These are phyloP conservation scores for Adelosebastes latens DNA, from an alignment of 2,797 vertebrate species.

Conservation along the genomic window DNA sequence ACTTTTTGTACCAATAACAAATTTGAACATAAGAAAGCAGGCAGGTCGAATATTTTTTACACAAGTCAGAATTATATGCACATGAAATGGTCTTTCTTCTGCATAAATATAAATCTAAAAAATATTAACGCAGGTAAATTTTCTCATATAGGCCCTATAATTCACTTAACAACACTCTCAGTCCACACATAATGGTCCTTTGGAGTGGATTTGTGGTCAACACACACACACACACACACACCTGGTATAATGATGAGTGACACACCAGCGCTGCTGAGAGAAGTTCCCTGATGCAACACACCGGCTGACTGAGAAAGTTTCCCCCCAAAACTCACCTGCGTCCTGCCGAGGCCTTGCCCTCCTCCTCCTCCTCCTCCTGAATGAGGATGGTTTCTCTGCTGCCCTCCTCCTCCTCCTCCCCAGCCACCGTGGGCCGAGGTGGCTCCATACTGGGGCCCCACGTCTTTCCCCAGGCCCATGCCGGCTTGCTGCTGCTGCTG, in stretches of 20 bases:
- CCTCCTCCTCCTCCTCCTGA: slow-evolving; percentile 66
- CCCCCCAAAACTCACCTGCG: slow-evolving; percentile 85
- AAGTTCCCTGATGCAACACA: slow-evolving; percentile 9
- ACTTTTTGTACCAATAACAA: no score
- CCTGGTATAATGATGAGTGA: slow-evolving; percentile 3
- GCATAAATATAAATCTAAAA: not conserved
- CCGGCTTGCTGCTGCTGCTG: slow-evolving; percentile 82
- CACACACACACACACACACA: not conserved
- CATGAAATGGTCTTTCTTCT: not conserved
- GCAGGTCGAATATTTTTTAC: not conserved
- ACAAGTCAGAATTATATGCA: not conserved
- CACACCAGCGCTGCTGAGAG: not conserved
- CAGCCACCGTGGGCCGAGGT: slow-evolving; percentile 86
- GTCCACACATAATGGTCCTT: not conserved
- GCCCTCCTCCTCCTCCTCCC: slow-evolving; percentile 80
- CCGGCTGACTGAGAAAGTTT: slow-evolving; percentile 28
- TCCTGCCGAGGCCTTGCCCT: slow-evolving; percentile 84
- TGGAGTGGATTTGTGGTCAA: not conserved
- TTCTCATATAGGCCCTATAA: not conserved
- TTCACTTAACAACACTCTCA: not conserved
- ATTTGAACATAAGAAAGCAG: not conserved
- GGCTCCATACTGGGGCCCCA: slow-evolving; percentile 88
- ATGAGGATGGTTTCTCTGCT: slow-evolving; percentile 89
- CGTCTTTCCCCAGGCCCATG: slow-evolving; percentile 89
- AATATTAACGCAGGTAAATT: not conserved